Evolutionary conservation across 1,140 invertebrate species (phyloP), one percentile per base, ranked within the genome.

Genomic region (Anastatus disparis): DNA sequence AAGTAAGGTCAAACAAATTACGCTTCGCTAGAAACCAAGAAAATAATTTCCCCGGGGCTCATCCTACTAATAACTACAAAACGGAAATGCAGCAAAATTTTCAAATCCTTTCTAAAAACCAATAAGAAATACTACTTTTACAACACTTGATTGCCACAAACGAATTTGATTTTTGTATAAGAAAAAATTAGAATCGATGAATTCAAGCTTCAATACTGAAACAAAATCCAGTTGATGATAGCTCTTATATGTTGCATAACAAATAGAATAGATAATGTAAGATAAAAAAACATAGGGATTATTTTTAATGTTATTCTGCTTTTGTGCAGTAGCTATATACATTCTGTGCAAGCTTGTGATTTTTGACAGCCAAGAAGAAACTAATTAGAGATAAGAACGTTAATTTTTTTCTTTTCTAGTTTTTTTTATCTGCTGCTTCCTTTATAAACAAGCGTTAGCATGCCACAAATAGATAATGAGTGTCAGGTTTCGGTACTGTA

Each of bases 11-110:
- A 52, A 52, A 52, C 50, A 52, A 52, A 27, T 26, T 4, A 52
- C 10, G 35, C 35, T 6, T 38, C 12, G 35, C 35, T 12, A 12
- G 9, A 13, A 52, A 52, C 24, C 2, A 13, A n/a, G 4, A n/a
- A 52, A 52, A 52, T 52, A 27, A 52, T 52, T 52, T 52, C 50
- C 50, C 50, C 26, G 50, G 50, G 13, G 50, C 24, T 52, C 27
- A 52, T 52, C 26, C 27, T 27, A n/a, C 40, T 13, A 15, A n/a
- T 15, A n/a, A 10, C 2, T 42, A n/a, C 12, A n/a, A n/a, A 42
- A 42, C 3, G 20, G 8, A 17, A 46, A 4, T 6, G 46, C 46
- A 22, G 50, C 22, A 26, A n/a, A n/a, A n/a, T n/a, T n/a, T n/a
- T n/a, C n/a, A n/a, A n/a, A n/a, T n/a, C 50, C 50, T 3, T n/a